A percentile compares a stretch with the other conserved stretches of the same genome.
phyloP scores from a whole-genome alignment of 2,888 invertebrate genomes.

The Lysandra bellargus region DNA sequence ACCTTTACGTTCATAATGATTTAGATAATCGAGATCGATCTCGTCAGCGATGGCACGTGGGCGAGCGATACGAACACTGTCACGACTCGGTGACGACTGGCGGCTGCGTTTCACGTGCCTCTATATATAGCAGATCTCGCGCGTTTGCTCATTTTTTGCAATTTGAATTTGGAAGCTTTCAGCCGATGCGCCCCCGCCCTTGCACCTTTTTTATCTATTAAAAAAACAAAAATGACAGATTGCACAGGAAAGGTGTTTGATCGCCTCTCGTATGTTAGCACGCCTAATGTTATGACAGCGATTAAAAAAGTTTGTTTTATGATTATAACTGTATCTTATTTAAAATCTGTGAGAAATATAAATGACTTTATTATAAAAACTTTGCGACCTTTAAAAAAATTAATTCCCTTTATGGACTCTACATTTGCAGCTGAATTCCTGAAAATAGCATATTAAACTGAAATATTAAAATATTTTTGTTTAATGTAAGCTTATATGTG shows the following conservation, averaged over 20 bases:
- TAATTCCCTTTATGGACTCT: too few relatives aligned
- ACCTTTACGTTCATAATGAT: conserved; percentile 72
- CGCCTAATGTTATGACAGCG: conserved; percentile 19
- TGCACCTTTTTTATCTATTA: conserved; percentile 48
- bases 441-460: not conserved
- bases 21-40: conserved; percentile 56
- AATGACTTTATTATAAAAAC: not conserved
- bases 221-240: conserved; percentile 43
- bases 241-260: conserved; percentile 28
- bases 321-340: not conserved
- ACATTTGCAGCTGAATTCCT: too few relatives aligned
- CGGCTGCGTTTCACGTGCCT: conserved; percentile 67
- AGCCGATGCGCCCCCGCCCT: conserved; percentile 75
- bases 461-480: not conserved
- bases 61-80: conserved; percentile 56
- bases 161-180: conserved; percentile 78
- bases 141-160: conserved; percentile 75
- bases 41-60: conserved; percentile 68
- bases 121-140: conserved; percentile 69
- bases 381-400: not conserved
- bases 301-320: conserved; percentile 14
- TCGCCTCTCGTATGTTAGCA: conserved; percentile 15
- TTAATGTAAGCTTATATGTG: too few relatives aligned
- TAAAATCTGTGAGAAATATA: not conserved
- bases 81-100: conserved; percentile 63